Evolutionary conservation across 1,140 invertebrate species (phyloP), one percentile per base, ranked within the genome.

Genomic region (Zaprionus ornatus): DNA sequence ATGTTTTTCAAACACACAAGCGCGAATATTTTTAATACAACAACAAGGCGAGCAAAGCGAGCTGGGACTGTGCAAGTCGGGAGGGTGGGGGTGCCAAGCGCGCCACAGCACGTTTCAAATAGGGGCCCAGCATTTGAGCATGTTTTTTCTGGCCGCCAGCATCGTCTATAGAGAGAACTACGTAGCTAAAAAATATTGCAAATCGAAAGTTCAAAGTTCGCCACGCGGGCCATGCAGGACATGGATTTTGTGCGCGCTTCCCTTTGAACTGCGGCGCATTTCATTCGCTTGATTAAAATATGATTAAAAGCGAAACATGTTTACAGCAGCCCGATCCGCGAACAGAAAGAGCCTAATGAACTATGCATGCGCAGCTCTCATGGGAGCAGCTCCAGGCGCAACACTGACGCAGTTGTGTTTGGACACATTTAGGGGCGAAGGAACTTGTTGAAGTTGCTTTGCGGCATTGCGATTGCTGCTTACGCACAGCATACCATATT

Each of bases 1-100:
- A 55, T 60, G 65, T 75, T 82, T 91, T 91, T 80, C 81, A 88
- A 92, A 92, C 86, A 91, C 87, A 91, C 87, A 91, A 90, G 90
- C 91, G 91, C 79, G 87, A 77, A 91, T 91, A 92, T 91, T 92
- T 92, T 91, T 76, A 91, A 88, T 91, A 77, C 80, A 83, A 73
- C 60, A 76, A 72, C 74, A 74, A 68, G 42, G 60, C 68, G 50
- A 40, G 15, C 37, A n/a, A 40, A n/a, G 7, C 4, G 37, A n/a
- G 5, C 5, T 40, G 37, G 37, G 15, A 32, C 29, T 40, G 37
- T 40, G 15, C 15, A 40, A 1, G 12, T 40, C 4, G 42, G 42
- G 66, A 52, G 29, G 29, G 29, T 32, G 29, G 29, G 29, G 29
- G 29, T 29, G 29, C 0, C 29, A 29, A 29, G 29, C 10, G n/a